Conservation (phyloP, 2,113 vertebrate species). For the Myiozetetes cayanensis region DNA sequence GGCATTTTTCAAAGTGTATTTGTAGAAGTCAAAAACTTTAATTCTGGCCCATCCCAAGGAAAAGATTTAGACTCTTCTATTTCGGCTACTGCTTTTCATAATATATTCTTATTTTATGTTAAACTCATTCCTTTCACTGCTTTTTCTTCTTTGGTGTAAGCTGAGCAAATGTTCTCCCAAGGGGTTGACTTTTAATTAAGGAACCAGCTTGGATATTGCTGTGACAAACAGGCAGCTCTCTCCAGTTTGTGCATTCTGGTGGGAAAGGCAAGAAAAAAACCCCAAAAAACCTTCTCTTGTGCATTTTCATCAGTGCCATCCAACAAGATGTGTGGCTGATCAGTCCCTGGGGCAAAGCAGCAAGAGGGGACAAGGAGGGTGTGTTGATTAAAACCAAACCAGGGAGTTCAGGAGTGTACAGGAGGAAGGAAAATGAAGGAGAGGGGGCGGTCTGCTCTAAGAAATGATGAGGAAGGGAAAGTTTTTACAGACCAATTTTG, state of each 20-base stretch:
- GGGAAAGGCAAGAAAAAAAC: background rate
- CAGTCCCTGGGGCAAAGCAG: background rate
- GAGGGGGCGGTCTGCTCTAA: background rate
- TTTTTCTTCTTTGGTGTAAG: background rate
- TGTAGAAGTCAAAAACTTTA: background rate
- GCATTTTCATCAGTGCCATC: background rate
- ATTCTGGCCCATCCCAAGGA: background rate
- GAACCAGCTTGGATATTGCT: conserved; percentile 30
- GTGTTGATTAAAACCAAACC: background rate
- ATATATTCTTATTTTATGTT: conserved; percentile 26
- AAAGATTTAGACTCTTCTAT: background rate
- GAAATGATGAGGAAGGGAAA: background rate
- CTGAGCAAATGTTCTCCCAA: background rate
- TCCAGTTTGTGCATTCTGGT: background rate
- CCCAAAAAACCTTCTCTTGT: background rate
- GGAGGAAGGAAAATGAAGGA: background rate
- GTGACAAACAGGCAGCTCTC: background rate
- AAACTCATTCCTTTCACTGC: background rate
- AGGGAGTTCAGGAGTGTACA: background rate
- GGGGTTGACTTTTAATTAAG: conserved; percentile 44
- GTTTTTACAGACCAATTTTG: background rate
- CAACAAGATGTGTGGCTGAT: background rate
- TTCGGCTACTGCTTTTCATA: conserved; percentile 28
- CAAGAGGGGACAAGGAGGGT: background rate
- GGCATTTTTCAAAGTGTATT: background rate